phyloP scores from a whole-genome alignment of 2,888 invertebrate species.

The Caprella mutica region DNA sequence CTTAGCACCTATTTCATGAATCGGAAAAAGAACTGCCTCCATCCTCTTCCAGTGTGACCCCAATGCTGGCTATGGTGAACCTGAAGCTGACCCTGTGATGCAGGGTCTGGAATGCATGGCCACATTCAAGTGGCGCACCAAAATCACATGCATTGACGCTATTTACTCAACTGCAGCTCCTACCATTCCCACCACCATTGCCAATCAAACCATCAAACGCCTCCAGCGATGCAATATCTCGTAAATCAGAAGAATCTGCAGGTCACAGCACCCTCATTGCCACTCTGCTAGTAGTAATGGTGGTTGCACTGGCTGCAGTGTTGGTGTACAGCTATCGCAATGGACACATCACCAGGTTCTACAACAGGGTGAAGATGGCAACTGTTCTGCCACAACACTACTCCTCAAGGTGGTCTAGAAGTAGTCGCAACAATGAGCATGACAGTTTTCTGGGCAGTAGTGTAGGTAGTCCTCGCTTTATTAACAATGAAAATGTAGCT shows the following conservation, averaged over 20 bases:
- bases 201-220: not conserved
- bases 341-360: not conserved
- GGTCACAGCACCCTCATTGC: no score
- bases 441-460: no score
- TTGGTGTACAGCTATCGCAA: not conserved
- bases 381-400: no score
- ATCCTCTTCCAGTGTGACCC: conserved; percentile 27
- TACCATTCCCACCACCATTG: not conserved
- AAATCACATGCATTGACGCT: conserved; percentile 26
- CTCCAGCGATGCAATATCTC: no score
- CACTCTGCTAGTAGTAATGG: not conserved
- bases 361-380: conserved; percentile 9
- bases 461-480: no score
- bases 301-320: not conserved
- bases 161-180: conserved; percentile 7
- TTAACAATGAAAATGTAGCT: no score
- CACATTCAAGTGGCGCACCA: conserved; percentile 25
- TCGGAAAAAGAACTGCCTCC: conserved; percentile 14
- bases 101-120: conserved; percentile 12
- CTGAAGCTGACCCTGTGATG: conserved; percentile 26
- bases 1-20: not conserved
- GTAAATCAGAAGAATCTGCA: no score
- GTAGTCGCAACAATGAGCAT: no score
- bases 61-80: conserved; percentile 22
- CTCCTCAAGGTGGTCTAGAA: conserved; percentile 9